phyloP scores from a whole-genome alignment of 2,797 vertebrate species.

The Bovichtus variegatus region DNA sequence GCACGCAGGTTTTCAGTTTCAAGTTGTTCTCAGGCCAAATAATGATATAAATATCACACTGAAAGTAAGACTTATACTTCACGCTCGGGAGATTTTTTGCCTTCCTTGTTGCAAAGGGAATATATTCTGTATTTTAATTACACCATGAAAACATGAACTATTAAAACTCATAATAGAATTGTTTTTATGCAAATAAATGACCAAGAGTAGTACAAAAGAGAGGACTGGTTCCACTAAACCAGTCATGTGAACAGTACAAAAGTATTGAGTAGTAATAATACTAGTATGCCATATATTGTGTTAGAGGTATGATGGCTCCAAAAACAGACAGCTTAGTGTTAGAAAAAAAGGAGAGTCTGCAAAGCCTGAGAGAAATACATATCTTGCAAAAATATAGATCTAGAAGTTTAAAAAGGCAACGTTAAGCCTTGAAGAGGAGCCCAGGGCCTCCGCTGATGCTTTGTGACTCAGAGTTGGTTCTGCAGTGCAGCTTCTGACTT shows the following conservation, averaged over 20 bases:
- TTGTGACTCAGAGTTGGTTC: constrained; percentile 72
- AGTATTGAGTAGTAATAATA: background rate
- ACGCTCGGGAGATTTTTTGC: background rate
- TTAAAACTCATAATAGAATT: background rate
- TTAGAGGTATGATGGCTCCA: background rate
- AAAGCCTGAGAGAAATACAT: constrained; percentile 32
- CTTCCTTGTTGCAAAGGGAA: background rate
- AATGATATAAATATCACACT: background rate
- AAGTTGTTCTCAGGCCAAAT: constrained; percentile 2
- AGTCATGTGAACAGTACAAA: background rate
- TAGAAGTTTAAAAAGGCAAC: constrained; percentile 65
- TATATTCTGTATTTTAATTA: background rate
- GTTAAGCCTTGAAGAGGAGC: constrained; percentile 85
- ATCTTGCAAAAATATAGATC: constrained; percentile 13
- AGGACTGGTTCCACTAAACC: background rate
- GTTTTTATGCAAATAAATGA: background rate
- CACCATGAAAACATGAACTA: background rate
- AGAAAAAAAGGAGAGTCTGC: constrained; percentile 1
- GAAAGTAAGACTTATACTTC: background rate
- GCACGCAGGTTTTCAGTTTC: background rate
- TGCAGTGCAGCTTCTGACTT: constrained; percentile 87
- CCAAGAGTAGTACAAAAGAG: background rate
- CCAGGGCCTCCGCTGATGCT: constrained; percentile 73
- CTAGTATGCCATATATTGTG: background rate
- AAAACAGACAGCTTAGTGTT: background rate